Conservation (phyloP, 2,888 invertebrate species). For the Ormyrus pomaceus region DNA sequence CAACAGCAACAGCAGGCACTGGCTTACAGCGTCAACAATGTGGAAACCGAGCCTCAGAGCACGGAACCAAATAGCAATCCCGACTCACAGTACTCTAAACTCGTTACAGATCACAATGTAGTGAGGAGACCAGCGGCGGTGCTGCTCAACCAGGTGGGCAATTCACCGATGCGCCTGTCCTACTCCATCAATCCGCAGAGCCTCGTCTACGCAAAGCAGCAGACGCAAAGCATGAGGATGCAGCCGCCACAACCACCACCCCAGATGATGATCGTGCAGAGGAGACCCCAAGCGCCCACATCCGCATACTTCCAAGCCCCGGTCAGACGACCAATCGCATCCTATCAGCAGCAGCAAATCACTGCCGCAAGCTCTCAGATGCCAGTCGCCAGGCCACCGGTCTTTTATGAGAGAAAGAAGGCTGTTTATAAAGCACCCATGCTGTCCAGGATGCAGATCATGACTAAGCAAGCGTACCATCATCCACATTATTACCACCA, state of each 20-base stretch:
- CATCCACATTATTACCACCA: constrained; percentile 38
- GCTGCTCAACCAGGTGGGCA: constrained; percentile 53
- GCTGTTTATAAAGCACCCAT: constrained; percentile 62
- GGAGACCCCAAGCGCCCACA: constrained; percentile 9
- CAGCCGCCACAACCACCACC: constrained; percentile 23
- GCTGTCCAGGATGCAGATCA: constrained; percentile 58
- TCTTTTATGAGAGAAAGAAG: constrained; percentile 69
- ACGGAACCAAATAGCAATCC: constrained; percentile 39
- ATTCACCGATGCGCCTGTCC: constrained; percentile 61
- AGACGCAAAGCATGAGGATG: constrained; percentile 27
- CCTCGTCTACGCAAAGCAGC: constrained; percentile 30
- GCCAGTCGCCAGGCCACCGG: constrained; percentile 56
- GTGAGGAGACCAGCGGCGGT: constrained; percentile 37
- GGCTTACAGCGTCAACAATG: constrained; percentile 33
- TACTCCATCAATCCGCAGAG: constrained; percentile 58
- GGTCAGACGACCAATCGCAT: constrained; percentile 59
- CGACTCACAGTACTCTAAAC: constrained; percentile 72
- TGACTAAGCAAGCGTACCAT: constrained; percentile 20
- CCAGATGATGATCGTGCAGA: constrained; percentile 39
- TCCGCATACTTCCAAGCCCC: constrained; percentile 15
- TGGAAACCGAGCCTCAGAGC: constrained; percentile 19
- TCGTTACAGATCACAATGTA: constrained; percentile 71
- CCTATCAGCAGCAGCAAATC: not conserved
- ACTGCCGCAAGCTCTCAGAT: not conserved
- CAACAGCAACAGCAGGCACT: not conserved